Evolutionary conservation across 64 coral and sea anemone genomes (phyloP), one percentile per base, ranked within the genome.

Genomic region (Anthopleura sola): DNA sequence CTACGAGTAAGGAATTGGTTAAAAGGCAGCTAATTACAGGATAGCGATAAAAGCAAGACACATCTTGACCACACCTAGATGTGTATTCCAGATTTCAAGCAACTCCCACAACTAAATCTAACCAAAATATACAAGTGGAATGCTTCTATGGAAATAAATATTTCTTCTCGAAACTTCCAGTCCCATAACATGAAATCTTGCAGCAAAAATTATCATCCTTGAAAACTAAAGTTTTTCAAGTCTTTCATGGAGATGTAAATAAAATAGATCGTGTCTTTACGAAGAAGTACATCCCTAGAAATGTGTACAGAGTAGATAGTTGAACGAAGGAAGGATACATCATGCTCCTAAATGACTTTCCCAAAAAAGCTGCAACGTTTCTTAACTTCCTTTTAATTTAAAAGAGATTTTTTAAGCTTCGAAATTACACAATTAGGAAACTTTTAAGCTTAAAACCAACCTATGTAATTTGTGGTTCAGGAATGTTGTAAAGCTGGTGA

Each of bases 401-500:
- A 71, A 71, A 15, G 29, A 48, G 76, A 44, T 79, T 79, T 79
- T 38, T n/a, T 40, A 78, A 78, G 36, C 76, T 78, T 79, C 3
- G 36, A 44, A 79, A 79, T 44, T 38, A 79, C 24, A 38, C 76
- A 38, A 48, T 33, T 44, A 79, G 76, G 76, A 79, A 79, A 79
- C 76, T 79, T 79, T 79, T 79, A 79, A 79, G 44, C 76, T 79
- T 32, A 36, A 71, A 32, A 29, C 31, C 66, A 71, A 71, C 66
- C 76, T 48, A n/a, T 79, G 44, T 48, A 79, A 79, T 79, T 79
- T 79, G 76, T 79, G 76, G 76, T 47, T 79, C 76, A 79, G 76
- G 76, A 79, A 79, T 79, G 76, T 26, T 48, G 76, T 47, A 24
- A 53, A 71, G 66, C 66, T 71, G 66, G 66, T 71, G 66, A 34